Evolutionary conservation across 2,113 vertebrate species (phyloP).

Genomic region (Suricata suricatta): DNA sequence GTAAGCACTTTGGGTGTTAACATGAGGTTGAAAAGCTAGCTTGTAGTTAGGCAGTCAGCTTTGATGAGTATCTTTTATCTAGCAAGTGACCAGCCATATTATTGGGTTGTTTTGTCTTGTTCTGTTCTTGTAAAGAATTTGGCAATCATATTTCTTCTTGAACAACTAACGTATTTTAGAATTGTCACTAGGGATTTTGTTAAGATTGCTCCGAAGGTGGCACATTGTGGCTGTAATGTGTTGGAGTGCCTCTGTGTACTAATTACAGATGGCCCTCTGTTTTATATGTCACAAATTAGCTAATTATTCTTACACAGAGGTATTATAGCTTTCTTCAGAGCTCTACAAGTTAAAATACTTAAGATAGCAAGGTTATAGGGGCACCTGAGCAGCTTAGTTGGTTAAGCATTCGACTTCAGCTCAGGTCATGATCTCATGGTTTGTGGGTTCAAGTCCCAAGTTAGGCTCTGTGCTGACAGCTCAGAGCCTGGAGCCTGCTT

Average conservation of each 20-base stretch:
- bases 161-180: slow-evolving; percentile 20
- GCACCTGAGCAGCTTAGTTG: too few species aligned
- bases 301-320: not conserved
- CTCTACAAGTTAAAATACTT: not conserved
- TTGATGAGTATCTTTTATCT: not conserved
- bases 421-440: too few species aligned
- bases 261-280: not conserved
- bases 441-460: too few species aligned
- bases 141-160: not conserved
- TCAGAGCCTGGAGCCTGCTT: too few species aligned
- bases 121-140: not conserved
- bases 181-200: not conserved
- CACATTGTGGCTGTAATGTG: not conserved
- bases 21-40: slow-evolving; percentile 1
- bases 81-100: not conserved
- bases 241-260: not conserved
- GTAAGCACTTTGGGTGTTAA: not conserved
- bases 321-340: not conserved
- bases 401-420: too few species aligned
- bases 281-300: not conserved
- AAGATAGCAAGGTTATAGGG: not conserved
- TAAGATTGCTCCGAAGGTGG: not conserved
- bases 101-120: not conserved
- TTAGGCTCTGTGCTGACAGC: too few species aligned
- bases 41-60: not conserved